A percentile compares a stretch with the other conserved stretches of the same genome.
These are phyloP conservation scores for Sitodiplosis mosellana DNA, from an alignment of 1,140 invertebrate species.

Conservation along the genomic window DNA sequence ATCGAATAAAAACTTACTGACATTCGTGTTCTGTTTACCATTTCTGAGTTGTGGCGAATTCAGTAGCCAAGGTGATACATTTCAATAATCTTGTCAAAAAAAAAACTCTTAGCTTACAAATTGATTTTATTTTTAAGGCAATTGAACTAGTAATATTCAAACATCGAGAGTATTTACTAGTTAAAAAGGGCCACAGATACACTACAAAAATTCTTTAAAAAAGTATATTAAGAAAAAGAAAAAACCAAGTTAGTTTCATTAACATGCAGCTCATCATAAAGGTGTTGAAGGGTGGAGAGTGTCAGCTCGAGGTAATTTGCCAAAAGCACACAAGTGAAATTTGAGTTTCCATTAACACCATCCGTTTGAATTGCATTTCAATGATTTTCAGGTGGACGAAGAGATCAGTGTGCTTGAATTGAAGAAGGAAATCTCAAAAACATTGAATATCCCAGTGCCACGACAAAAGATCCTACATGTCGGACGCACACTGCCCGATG, in stretches of 20 bases:
- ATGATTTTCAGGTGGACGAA: conserved; percentile 16
- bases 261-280: conserved; percentile 30
- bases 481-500: conserved; percentile 28
- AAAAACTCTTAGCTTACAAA: background rate
- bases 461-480: conserved; percentile 28
- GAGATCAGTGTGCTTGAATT: conserved; percentile 26
- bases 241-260: background rate
- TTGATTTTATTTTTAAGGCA: background rate
- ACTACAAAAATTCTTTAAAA: no score
- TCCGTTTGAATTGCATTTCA: background rate
- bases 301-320: conserved; percentile 23
- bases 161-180: no score
- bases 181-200: no score
- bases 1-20: conserved; percentile 28
- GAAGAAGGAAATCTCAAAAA: conserved; percentile 28
- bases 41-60: background rate
- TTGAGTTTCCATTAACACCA: background rate
- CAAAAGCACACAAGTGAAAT: background rate
- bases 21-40: conserved; percentile 18
- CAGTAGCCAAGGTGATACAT: background rate
- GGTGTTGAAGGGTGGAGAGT: conserved; percentile 29
- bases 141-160: no score
- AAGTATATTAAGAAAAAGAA: no score
- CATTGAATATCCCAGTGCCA: conserved; percentile 25
- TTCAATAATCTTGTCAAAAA: background rate